Conservation (phyloP, 2,797 vertebrate species). For the Rachycentron canadum region DNA sequence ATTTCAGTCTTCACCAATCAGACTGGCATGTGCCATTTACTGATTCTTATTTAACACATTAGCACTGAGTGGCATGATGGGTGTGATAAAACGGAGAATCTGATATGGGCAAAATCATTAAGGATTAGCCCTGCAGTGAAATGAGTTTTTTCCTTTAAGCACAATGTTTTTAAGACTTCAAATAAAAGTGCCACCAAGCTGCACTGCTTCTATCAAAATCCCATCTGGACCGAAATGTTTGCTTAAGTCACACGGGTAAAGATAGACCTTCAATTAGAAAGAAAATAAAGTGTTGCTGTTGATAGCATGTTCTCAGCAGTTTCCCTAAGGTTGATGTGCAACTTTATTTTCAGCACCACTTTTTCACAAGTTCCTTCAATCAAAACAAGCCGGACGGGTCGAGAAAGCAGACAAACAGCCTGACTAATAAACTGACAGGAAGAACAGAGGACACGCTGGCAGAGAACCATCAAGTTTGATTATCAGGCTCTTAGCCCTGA, state of each 20-base stretch:
- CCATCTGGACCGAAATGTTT: conserved; percentile 31
- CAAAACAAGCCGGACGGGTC: conserved; percentile 49
- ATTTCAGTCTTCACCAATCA: conserved; percentile 19
- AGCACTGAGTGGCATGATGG: conserved; percentile 29
- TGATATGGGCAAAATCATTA: conserved; percentile 57
- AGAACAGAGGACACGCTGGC: conserved; percentile 51
- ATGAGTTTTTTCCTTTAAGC: conserved; percentile 43
- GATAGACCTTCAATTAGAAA: conserved; percentile 17
- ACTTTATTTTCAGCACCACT: conserved; percentile 47
- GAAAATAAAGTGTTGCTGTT: conserved; percentile 14
- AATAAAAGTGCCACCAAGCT: conserved; percentile 22
- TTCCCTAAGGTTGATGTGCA: conserved; percentile 33
- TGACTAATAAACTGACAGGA: conserved; percentile 64
- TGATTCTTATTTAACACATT: conserved; percentile 46
- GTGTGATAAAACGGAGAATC: conserved; percentile 51
- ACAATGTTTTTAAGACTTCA: conserved; percentile 51
- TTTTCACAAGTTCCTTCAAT: conserved; percentile 47
- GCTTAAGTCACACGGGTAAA: conserved; percentile 4
- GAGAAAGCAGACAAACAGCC: conserved; percentile 66
- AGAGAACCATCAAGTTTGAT: conserved; percentile 69
- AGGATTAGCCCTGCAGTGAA: conserved; percentile 53
- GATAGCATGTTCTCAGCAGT: conserved; percentile 38
- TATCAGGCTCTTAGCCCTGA: conserved; percentile 71
- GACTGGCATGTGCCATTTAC: conserved; percentile 23
- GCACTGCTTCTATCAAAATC: conserved; percentile 50